A percentile compares a stretch with the other conserved stretches of the same genome.
Evolutionary conservation across 2,888 invertebrate species (phyloP).

Genomic region (Alsophila aescularia): DNA sequence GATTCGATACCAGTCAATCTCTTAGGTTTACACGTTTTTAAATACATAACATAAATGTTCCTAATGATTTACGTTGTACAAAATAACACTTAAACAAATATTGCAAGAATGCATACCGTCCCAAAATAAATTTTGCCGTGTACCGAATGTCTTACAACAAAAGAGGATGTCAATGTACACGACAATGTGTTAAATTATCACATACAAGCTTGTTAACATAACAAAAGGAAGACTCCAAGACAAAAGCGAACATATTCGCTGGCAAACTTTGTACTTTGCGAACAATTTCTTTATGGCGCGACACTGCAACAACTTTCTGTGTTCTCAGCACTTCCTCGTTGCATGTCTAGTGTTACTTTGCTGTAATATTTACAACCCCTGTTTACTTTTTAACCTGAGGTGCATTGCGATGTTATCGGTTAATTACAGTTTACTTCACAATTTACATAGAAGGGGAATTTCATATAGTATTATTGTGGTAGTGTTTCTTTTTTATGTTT

Average conservation of each 20-base stretch:
- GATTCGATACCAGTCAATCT: too few relatives aligned
- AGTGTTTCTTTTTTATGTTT: too few relatives aligned
- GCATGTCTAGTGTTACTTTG: conserved; percentile 19
- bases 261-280: background rate
- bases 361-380: conserved; percentile 16
- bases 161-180: too few relatives aligned
- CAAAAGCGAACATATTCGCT: background rate
- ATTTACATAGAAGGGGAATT: conserved; percentile 13
- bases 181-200: background rate
- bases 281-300: too few relatives aligned
- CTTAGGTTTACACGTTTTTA: too few relatives aligned
- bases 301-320: conserved; percentile 8
- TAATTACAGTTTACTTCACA: conserved; percentile 14
- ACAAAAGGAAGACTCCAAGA: background rate
- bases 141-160: too few relatives aligned
- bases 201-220: background rate
- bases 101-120: too few relatives aligned
- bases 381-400: conserved; percentile 5
- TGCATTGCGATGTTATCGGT: conserved; percentile 22
- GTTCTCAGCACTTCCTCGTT: background rate
- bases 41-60: too few relatives aligned
- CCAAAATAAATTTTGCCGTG: too few relatives aligned
- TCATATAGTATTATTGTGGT: background rate
- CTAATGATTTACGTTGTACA: too few relatives aligned
- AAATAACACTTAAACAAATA: too few relatives aligned